A percentile compares a stretch with the other conserved stretches of the same genome.
Evolutionary conservation across 2,797 vertebrate genomes (phyloP).

Genomic region (Aulostomus chinensis): DNA sequence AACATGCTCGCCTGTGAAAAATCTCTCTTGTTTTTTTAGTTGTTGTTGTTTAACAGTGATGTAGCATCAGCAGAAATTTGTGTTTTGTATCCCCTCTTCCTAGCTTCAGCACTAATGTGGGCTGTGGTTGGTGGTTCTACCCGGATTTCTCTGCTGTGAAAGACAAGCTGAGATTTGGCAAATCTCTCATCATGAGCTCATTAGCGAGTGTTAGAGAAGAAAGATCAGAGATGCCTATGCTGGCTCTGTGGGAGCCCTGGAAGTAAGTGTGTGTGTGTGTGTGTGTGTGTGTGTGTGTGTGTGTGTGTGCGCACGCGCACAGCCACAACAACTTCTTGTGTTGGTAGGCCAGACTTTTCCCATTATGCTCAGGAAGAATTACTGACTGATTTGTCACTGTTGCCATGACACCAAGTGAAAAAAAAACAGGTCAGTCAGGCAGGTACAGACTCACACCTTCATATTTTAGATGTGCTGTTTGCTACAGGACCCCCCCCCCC

Average conservation of each 20-base stretch:
- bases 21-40: too few species aligned
- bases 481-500: too few species aligned
- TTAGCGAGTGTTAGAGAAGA: constrained; percentile 34
- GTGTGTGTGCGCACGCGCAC: too few species aligned
- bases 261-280: constrained; percentile 3
- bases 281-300: constrained; percentile 1
- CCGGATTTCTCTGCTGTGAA: constrained; percentile 22
- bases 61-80: too few species aligned
- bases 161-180: constrained; percentile 40
- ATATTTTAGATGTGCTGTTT: neutral
- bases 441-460: constrained; percentile 8
- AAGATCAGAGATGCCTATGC: constrained; percentile 39
- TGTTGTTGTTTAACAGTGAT: too few species aligned
- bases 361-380: neutral
- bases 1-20: too few species aligned
- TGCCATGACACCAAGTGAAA: constrained; percentile 19
- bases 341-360: neutral
- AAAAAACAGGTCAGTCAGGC: constrained; percentile 12
- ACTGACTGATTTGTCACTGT: constrained; percentile 25
- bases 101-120: neutral
- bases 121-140: neutral
- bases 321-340: constrained; percentile 2
- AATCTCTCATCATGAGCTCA: constrained; percentile 51
- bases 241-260: constrained; percentile 19
- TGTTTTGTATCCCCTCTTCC: too few species aligned